A percentile compares a stretch with the other conserved stretches of the same genome.
Conservation (phyloP, 2,888 invertebrate species). For the Chouioia cunea region DNA sequence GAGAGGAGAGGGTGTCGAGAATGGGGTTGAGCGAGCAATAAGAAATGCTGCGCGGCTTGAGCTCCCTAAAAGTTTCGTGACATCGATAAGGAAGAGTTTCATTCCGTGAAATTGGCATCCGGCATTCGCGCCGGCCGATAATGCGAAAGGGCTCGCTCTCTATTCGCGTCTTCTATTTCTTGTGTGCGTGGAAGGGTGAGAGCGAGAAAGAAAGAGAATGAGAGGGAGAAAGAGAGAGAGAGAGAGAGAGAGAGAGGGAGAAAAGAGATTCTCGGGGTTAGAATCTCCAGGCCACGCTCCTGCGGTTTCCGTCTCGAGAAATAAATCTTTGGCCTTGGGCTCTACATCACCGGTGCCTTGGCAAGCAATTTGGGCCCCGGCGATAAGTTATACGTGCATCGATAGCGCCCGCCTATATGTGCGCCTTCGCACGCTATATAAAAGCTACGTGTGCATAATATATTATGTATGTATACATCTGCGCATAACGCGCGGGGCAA, state of each 20-base stretch:
- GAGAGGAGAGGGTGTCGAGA: not conserved
- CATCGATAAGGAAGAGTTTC: slow-evolving; percentile 52
- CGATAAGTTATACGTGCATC: slow-evolving; percentile 68
- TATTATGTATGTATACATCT: slow-evolving; percentile 53
- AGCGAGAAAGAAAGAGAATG: not conserved
- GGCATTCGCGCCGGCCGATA: slow-evolving; percentile 54
- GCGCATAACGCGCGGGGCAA: slow-evolving; percentile 32
- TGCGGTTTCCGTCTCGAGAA: slow-evolving; percentile 55
- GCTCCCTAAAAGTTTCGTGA: slow-evolving; percentile 41
- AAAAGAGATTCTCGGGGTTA: slow-evolving; percentile 10
- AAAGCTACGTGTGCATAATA: slow-evolving; percentile 55
- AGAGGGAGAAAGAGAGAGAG: slow-evolving; percentile 8
- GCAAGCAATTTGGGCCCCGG: slow-evolving; percentile 67
- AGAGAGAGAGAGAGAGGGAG: slow-evolving; percentile 15
- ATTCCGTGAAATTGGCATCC: slow-evolving; percentile 58
- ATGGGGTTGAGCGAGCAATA: slow-evolving; percentile 30
- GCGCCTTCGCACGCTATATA: slow-evolving; percentile 5
- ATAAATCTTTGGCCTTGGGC: slow-evolving; percentile 65
- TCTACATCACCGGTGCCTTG: slow-evolving; percentile 66
- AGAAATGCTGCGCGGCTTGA: slow-evolving; percentile 34
- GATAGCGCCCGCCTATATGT: slow-evolving; percentile 55
- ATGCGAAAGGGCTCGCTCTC: slow-evolving; percentile 50
- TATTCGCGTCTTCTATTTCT: not conserved
- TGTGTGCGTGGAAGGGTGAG: not conserved
- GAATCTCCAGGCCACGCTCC: slow-evolving; percentile 42